These are phyloP conservation scores for Tetrapedia diversipes DNA, from an alignment of 2,888 invertebrate species.

Conservation along the genomic window DNA sequence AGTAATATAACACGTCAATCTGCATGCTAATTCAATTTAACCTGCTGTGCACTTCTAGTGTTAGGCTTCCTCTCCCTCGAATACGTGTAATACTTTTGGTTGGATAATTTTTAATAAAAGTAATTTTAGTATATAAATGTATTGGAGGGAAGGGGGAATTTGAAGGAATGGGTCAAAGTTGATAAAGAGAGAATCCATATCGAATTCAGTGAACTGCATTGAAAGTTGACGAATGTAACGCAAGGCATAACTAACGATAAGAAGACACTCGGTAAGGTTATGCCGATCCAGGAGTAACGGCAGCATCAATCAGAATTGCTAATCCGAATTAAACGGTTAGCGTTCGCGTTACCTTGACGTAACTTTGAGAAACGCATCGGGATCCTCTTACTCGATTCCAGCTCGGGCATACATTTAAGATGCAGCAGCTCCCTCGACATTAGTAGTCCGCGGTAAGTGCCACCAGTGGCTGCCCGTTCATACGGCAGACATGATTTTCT, in stretches of 20 bases:
- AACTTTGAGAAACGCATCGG: conserved; percentile 43
- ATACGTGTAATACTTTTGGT: no score
- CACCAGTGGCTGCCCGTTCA: conserved; percentile 68
- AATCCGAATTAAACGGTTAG: conserved; percentile 30
- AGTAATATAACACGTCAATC: conserved; percentile 63
- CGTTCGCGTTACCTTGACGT: conserved; percentile 23
- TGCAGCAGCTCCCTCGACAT: conserved; percentile 39
- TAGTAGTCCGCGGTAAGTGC: conserved; percentile 38
- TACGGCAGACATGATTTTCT: conserved; percentile 82
- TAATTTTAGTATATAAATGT: no score
- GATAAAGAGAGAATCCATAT: not conserved
- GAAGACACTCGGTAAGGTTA: conserved; percentile 8
- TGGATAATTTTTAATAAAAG: no score
- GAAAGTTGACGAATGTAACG: not conserved
- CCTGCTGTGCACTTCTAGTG: conserved; percentile 30
- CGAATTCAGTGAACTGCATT: not conserved
- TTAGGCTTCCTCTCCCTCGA: conserved; percentile 40
- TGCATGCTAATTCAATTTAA: conserved; percentile 62
- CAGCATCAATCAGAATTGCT: conserved; percentile 50
- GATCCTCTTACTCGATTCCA: conserved; percentile 26
- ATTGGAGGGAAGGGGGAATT: no score
- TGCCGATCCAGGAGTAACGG: not conserved
- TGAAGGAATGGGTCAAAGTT: not conserved
- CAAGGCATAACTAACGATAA: conserved; percentile 5
- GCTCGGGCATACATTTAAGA: conserved; percentile 47